Evolutionary conservation across 2,888 invertebrate genomes (phyloP), one percentile per base, ranked within the genome.

Genomic region (Lepidocyrtinus sp.): DNA sequence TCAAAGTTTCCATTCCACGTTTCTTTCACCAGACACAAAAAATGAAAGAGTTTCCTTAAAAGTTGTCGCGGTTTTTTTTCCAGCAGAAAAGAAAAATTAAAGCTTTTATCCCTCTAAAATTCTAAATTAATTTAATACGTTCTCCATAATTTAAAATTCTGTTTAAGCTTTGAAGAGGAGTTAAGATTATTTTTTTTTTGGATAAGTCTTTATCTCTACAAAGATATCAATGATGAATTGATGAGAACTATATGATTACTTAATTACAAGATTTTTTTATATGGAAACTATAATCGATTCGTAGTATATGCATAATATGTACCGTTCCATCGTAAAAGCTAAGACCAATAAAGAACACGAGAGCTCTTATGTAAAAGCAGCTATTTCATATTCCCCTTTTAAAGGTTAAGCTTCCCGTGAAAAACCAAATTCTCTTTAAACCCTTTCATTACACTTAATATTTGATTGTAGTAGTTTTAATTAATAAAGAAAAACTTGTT

Each of bases 131-230:
- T n/a, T n/a, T n/a, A n/a, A n/a, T n/a, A n/a, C n/a, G n/a, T n/a
- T n/a, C n/a, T n/a, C n/a, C n/a, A n/a, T n/a, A n/a, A n/a, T n/a
- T n/a, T n/a, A n/a, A n/a, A n/a, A n/a, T n/a, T n/a, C n/a, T n/a
- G n/a, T n/a, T n/a, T n/a, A n/a, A n/a, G n/a, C n/a, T n/a, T n/a
- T n/a, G 2, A 50, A 36, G 17, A 50, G 50, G 50, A 50, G 50
- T 50, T 12, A 50, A 17, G 50, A 50, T 50, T 50, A 50, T 50
- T 50, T 50, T n/a, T n/a, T n/a, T 36, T 79, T 80, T 63, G 69
- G 79, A 80, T 80, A 80, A 80, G 79, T 80, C 79, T 80, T 80
- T 74, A 80, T 64, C 79, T 80, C 79, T 80, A 80, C 79, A 74
- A 68, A 75, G 27, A 67, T 19, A 24, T 45, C 7, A 68, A 69